These are phyloP conservation scores for Cotesia congregata DNA, from an alignment of 2,888 invertebrate species.

Conservation along the genomic window DNA sequence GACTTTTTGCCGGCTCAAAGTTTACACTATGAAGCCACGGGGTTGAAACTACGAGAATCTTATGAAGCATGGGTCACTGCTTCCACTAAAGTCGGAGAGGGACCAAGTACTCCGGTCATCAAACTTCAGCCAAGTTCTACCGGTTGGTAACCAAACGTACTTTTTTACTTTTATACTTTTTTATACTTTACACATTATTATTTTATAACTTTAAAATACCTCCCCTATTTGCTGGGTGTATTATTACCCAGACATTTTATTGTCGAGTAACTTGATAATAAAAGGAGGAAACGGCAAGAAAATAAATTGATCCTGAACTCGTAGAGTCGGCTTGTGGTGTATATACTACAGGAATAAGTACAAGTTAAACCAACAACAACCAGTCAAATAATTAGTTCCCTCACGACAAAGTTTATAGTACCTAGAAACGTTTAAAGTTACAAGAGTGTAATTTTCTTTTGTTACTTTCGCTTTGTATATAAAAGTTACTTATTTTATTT, in stretches of 20 bases:
- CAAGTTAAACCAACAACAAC: neutral
- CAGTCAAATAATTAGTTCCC: constrained; percentile 35
- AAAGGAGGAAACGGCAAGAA: neutral
- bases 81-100: constrained; percentile 76
- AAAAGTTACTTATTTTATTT: constrained; percentile 18
- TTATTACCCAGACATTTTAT: neutral
- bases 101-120: constrained; percentile 74
- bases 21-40: constrained; percentile 72
- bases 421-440: constrained; percentile 29
- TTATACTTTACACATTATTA: neutral
- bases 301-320: constrained; percentile 27
- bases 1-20: constrained; percentile 70
- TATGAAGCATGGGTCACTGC: constrained; percentile 78
- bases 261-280: constrained; percentile 1
- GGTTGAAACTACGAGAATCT: constrained; percentile 72
- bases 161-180: neutral
- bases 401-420: constrained; percentile 26
- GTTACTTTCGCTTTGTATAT: constrained; percentile 19
- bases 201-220: no score
- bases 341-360: neutral
- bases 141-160: constrained; percentile 56
- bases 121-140: constrained; percentile 71
- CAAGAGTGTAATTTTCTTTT: constrained; percentile 34
- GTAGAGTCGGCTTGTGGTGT: neutral
- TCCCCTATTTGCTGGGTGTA: no score